phyloP scores from a whole-genome alignment of 2,113 vertebrate species.

The Galbula dea region DNA sequence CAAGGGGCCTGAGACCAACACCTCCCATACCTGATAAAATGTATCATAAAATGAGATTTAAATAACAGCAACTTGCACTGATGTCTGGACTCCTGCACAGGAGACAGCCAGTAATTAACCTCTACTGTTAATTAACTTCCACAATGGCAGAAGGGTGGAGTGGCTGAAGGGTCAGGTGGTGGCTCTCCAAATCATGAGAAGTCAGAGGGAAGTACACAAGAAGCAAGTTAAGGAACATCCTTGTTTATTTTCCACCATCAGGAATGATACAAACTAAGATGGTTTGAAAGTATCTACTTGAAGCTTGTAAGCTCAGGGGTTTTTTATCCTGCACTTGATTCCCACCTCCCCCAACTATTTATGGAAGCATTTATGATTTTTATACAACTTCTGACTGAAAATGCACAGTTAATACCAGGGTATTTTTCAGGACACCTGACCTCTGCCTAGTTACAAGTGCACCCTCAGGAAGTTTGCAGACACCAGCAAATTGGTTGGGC shows the following conservation, averaged over 20 bases:
- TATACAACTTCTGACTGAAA: neutral
- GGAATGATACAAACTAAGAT: neutral
- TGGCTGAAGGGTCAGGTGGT: neutral
- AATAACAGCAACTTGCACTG: neutral
- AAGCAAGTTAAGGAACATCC: neutral
- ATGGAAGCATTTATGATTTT: neutral
- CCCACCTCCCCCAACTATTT: accelerated
- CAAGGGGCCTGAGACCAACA: neutral
- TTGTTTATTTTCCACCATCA: accelerated
- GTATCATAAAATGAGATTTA: neutral
- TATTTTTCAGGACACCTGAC: neutral
- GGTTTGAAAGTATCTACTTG: neutral
- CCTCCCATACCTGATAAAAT: neutral
- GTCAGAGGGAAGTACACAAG: neutral
- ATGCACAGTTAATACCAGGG: neutral
- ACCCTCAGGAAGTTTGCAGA: too few relatives aligned
- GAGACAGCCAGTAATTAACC: neutral
- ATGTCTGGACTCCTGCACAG: neutral
- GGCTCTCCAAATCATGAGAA: neutral
- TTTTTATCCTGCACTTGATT: neutral
- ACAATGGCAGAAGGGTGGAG: neutral
- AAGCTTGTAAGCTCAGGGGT: neutral
- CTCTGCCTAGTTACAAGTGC: neutral
- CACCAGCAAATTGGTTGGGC: too few relatives aligned
- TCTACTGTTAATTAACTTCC: neutral